Conservation (phyloP, 2,888 invertebrate genomes). For the Nematopogon swammerdamellus region DNA sequence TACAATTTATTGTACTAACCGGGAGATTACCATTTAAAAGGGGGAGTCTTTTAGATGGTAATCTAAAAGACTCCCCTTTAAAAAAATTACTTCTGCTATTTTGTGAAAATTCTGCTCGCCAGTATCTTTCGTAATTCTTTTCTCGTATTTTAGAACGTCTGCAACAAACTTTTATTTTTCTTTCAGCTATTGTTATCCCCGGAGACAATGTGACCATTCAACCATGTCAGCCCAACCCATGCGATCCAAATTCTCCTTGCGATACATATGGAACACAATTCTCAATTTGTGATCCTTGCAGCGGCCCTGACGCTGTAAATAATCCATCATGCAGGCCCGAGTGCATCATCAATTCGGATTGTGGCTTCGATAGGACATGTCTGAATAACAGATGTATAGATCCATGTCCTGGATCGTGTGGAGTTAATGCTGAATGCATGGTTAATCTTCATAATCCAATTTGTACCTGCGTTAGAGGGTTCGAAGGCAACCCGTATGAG, state of each 20-base stretch:
- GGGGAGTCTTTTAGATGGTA: too few relatives aligned
- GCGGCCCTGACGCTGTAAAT: conserved; percentile 62
- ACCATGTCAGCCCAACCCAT: conserved; percentile 78
- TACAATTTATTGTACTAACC: too few relatives aligned
- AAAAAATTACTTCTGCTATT: too few relatives aligned
- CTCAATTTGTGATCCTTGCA: conserved; percentile 77
- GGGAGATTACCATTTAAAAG: too few relatives aligned
- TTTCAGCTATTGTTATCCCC: conserved; percentile 49
- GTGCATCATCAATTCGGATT: conserved; percentile 78
- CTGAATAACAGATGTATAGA: conserved; percentile 70
- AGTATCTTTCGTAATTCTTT: too few relatives aligned
- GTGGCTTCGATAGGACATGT: conserved; percentile 74
- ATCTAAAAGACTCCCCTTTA: too few relatives aligned
- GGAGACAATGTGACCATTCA: conserved; percentile 59
- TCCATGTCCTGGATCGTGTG: conserved; percentile 78
- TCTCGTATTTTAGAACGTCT: too few relatives aligned
- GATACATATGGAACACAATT: conserved; percentile 70
- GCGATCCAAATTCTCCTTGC: conserved; percentile 65
- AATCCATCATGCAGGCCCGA: conserved; percentile 79
- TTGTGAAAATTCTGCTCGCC: too few relatives aligned
- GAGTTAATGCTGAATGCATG: conserved; percentile 67
- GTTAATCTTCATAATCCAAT: conserved; percentile 72
- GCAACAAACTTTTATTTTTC: conserved; percentile 5
- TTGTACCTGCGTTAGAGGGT: conserved; percentile 65
- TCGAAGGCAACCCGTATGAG: conserved; percentile 75